phyloP scores from a whole-genome alignment of 2,113 vertebrate species.

The Potamarius usumacintae region DNA sequence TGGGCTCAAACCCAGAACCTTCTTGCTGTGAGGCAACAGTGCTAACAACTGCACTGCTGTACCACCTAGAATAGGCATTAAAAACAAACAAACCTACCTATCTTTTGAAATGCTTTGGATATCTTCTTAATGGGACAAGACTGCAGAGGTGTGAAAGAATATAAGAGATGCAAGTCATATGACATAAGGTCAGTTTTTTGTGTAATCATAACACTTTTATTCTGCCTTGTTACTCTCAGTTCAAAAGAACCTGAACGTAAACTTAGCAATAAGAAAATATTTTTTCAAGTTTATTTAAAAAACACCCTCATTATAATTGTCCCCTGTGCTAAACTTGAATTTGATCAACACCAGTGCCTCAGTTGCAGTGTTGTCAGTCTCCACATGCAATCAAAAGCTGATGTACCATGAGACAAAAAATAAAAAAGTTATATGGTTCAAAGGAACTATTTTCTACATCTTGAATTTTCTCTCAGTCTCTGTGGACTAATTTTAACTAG shows the following conservation, averaged over 20 bases:
- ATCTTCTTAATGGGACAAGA: not conserved
- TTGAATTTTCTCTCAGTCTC: conserved; percentile 51
- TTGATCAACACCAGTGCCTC: conserved; percentile 23
- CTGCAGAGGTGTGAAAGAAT: not conserved
- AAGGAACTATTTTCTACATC: not conserved
- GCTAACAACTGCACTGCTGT: no score
- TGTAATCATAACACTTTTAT: not conserved
- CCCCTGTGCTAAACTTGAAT: not conserved
- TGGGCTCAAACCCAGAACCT: no score
- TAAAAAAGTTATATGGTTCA: conserved; percentile 3
- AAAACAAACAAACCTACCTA: not conserved
- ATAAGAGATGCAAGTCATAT: not conserved
- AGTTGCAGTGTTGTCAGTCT: not conserved
- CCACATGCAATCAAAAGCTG: not conserved
- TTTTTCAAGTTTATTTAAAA: not conserved
- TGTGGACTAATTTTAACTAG: conserved; percentile 54
- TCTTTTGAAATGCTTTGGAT: not conserved
- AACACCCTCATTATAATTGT: not conserved
- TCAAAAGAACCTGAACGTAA: not conserved
- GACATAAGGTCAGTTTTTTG: not conserved
- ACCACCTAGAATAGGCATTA: not conserved
- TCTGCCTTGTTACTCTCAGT: not conserved
- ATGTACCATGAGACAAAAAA: conserved; percentile 1
- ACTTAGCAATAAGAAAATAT: not conserved
- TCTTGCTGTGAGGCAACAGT: no score